Evolutionary conservation across 2,888 invertebrate species (phyloP), one percentile per base, ranked within the genome.

Genomic region (Epistrophe grossulariae): DNA sequence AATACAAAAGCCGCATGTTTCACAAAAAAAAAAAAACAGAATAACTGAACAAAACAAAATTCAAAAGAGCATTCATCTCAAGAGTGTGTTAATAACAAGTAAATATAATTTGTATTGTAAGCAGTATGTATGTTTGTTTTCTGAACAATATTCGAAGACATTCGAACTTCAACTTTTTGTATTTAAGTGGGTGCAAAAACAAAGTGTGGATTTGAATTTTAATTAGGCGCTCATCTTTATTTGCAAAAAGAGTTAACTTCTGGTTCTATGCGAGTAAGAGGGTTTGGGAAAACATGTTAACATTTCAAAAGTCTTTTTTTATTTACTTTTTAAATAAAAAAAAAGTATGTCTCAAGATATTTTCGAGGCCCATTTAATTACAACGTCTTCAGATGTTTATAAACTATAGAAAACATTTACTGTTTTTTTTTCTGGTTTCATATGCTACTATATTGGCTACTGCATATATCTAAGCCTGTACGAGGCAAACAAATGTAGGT

Each of bases 201-300:
- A 64, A 43, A 73, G 79, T 50, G 24, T 45, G 72, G 60, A 71
- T 79, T 66, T 79, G 87, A 79, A 79, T 88, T 31, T 84, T 17
- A 84, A 88, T 73, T 70, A 66, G 45, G 74, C 40, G 55, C 17
- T 48, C 70, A 68, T 79, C 52, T 40, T 38, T 73, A 13, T 68
- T 66, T 81, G 66, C 68, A 66, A 55, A 83, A 74, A 70, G 15
- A 50, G 55, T 68, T 60, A 38, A 45, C 35, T 70, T 81, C 28
- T 60, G 35, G 45, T 79, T 64, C 35, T 48, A 17, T 62, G 0
- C 8, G 13, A 15, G n/a, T 31, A 24, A 2, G 15, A 4, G 8
- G 28, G 13, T 55, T 7, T 55, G 28, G 3, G 9, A 55, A 8
- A 28, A 28, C 7, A n/a, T 31, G 28, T 55, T 55, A 55, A 15